Base-by-base conservation (phyloP, 1,140 invertebrate species). In the Lepidostoma basale region DNA sequence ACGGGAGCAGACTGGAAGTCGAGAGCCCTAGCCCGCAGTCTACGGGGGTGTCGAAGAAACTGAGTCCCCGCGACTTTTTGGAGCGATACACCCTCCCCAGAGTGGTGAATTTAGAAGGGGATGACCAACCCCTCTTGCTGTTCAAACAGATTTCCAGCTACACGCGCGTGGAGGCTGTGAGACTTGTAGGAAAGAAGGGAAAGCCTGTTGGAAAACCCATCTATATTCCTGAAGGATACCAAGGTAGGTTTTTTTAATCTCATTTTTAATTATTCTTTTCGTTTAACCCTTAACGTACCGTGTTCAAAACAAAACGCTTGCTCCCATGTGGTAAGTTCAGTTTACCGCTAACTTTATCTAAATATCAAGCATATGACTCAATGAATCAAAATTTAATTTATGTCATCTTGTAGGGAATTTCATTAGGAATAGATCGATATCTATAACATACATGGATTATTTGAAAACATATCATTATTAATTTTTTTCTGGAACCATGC, bases 191-290 rank as follows among this genome's bases (percentile, higher is more conserved):
- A 36, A 85, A 85, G 77, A 85, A 85, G 73, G 82, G 82, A 16
- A 86, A 85, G 70, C 77, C 85, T 67, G 83, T 83, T 20, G 79
- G 81, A 12, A 83, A 84, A 64, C 79, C 83, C 25, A 74, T 86
- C 40, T 84, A 84, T 67, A 85, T 86, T 72, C 85, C 85, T 62
- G 85, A 86, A 75, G 84, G 83, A 69, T 86, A 86, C 78, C 82
- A 84, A 75, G 85, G 85, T 86, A 68, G 84, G 83, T 83, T 36
- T n/a, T n/a, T n/a, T n/a, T n/a, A n/a, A n/a, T n/a, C n/a, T n/a
- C n/a, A n/a, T n/a, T n/a, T n/a, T n/a, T n/a, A n/a, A n/a, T n/a
- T n/a, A n/a, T n/a, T n/a, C n/a, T n/a, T n/a, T n/a, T n/a, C n/a
- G n/a, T n/a, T n/a, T n/a, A n/a, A n/a, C n/a, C n/a, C n/a, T n/a